phyloP scores from a whole-genome alignment of 2,797 vertebrate genomes.

The Dryobates pubescens region DNA sequence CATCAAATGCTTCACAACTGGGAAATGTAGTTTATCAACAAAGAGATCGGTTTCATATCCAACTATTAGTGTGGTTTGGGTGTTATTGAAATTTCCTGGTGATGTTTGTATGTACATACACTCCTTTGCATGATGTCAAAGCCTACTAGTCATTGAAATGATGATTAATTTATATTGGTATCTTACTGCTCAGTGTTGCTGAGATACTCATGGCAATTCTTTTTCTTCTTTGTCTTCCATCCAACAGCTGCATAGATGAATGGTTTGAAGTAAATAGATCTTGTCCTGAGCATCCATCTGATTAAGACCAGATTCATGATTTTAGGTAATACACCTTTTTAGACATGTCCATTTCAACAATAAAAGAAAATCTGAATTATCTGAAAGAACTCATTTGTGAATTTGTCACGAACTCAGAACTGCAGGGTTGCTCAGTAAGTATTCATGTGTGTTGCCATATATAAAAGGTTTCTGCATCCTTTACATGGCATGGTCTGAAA shows the following conservation, averaged over 20 bases:
- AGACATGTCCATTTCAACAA: background rate
- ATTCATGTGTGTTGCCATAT: background rate
- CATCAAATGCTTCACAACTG: background rate
- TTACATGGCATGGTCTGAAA: background rate
- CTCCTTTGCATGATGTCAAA: background rate
- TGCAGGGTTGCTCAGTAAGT: background rate
- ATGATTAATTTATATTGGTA: background rate
- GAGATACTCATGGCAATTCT: background rate
- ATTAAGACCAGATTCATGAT: constrained; percentile 81
- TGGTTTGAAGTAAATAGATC: constrained; percentile 98
- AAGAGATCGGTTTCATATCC: background rate
- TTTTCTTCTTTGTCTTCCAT: constrained; percentile 39
- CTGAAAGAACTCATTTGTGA: background rate
- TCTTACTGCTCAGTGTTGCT: background rate
- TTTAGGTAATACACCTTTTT: constrained; percentile 79
- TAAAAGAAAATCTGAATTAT: background rate
- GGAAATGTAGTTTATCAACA: background rate
- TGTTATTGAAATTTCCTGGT: background rate
- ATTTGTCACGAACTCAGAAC: background rate
- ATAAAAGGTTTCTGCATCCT: background rate
- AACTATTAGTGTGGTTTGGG: background rate
- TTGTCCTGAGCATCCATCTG: constrained; percentile 94
- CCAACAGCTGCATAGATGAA: constrained; percentile 91
- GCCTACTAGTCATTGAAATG: background rate
- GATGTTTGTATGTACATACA: background rate